Evolutionary conservation across 2,888 invertebrate species (phyloP), one percentile per base, ranked within the genome.

Genomic region (Limnephilus auricula): DNA sequence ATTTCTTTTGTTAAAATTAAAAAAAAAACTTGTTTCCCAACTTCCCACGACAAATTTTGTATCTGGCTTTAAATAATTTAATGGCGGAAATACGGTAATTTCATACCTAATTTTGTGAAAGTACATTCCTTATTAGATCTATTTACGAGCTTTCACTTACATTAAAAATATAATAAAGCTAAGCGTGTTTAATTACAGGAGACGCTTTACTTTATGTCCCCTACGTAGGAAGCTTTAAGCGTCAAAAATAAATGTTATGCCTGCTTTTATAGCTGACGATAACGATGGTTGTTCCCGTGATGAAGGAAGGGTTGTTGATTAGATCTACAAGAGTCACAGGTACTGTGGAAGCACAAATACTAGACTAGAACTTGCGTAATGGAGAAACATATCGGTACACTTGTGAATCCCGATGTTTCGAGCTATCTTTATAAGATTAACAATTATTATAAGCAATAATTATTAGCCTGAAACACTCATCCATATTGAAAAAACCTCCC

Each of bases 161-260:
- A 25, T 65, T 65, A 65, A 82, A 82, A 37, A 32, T 9, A 34
- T 32, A 82, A 82, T 82, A 85, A 85, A 85, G 40, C 40, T 85
- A 37, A 45, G 30, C 40, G 83, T 30, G 30, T 40, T 85, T 37
- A 85, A 85, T 85, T 85, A 85, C 40, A 15, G 30, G 40, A 12
- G n/a, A 45, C 85, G 45, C 85, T 37, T 65, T 30, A 85, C 37
- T 85, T 85, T 85, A 85, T 45, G 45, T 45, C 45, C 40, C 13
- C 12, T 30, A 2, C 30, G 9, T 30, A 34, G 82, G 85, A 30
- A 37, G 30, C 85, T 85, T 82, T 45, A 85, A n/a, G 34, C n/a
- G 85, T 25, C 30, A 85, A 34, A 85, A 85, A 45, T 85, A 34
- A 85, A 85, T 40, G 40, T 85, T 45, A 85, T 85, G 32, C 45